Conservation (phyloP, 2,113 vertebrate species). For the Pycnonotus jocosus region DNA sequence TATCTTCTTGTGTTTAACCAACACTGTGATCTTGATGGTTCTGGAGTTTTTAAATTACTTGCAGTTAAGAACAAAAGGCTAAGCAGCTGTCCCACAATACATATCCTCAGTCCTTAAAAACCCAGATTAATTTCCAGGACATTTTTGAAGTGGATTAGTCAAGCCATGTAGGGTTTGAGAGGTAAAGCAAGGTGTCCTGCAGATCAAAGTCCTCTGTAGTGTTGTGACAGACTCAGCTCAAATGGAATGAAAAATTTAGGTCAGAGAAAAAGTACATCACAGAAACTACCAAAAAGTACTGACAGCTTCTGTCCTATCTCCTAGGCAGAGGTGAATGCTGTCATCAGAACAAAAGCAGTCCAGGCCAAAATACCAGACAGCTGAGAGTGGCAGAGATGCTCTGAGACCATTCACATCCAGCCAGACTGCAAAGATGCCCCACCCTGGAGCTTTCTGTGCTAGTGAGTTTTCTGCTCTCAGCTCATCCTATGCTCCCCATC, state of each 20-base stretch:
- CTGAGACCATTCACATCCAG: neutral
- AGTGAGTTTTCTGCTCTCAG: neutral
- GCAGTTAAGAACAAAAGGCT: neutral
- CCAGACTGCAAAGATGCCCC: neutral
- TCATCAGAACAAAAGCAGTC: neutral
- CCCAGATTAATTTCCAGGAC: neutral
- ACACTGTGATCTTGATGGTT: neutral
- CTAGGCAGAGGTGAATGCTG: neutral
- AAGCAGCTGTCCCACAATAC: neutral
- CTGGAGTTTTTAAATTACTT: neutral
- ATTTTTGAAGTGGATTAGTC: neutral
- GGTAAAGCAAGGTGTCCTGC: neutral
- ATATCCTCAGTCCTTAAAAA: neutral
- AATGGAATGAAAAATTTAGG: neutral
- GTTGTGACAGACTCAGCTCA: neutral
- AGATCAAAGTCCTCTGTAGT: neutral
- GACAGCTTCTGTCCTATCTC: neutral
- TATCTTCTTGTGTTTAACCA: neutral
- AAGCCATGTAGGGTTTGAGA: neutral
- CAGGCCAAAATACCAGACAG: neutral
- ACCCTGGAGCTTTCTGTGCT: neutral
- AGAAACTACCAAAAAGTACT: neutral
- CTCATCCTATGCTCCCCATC: neutral
- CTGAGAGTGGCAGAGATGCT: neutral
- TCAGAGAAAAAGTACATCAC: neutral